These are phyloP conservation scores for Hipparchia semele DNA, from an alignment of 2,888 invertebrate species.

Conservation along the genomic window DNA sequence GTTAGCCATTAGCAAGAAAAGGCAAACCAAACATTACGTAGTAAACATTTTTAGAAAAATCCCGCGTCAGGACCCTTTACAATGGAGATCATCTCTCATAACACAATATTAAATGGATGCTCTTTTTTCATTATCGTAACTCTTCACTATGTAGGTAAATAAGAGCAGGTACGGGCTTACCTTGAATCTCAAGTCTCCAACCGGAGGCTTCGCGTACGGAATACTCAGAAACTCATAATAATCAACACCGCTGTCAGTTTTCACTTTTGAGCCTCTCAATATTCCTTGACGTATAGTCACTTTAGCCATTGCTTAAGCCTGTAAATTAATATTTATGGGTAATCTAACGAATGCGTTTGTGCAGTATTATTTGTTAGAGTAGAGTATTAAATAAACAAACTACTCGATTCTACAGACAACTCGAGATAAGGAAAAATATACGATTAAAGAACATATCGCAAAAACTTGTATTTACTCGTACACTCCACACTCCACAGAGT, in stretches of 20 bases:
- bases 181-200: conserved; percentile 64
- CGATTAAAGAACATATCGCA: not conserved
- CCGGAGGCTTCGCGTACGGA: conserved; percentile 81
- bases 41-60: no score
- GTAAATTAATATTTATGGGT: not conserved
- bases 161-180: conserved; percentile 43
- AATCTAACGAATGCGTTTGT: no score
- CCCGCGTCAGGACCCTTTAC: no score
- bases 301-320: conserved; percentile 45
- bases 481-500: not conserved
- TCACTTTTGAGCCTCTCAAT: conserved; percentile 59
- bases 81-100: no score
- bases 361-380: not conserved
- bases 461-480: not conserved
- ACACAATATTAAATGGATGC: no score
- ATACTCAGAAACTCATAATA: conserved; percentile 74
- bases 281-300: conserved; percentile 62
- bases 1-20: no score
- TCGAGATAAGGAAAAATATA: not conserved
- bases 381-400: not conserved
- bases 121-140: no score
- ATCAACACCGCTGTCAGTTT: conserved; percentile 60
- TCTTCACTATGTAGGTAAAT: not conserved
- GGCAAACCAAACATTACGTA: no score
- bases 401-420: not conserved